These are phyloP conservation scores for Agrochola circellaris DNA, from an alignment of 2,888 invertebrate species.

Conservation along the genomic window DNA sequence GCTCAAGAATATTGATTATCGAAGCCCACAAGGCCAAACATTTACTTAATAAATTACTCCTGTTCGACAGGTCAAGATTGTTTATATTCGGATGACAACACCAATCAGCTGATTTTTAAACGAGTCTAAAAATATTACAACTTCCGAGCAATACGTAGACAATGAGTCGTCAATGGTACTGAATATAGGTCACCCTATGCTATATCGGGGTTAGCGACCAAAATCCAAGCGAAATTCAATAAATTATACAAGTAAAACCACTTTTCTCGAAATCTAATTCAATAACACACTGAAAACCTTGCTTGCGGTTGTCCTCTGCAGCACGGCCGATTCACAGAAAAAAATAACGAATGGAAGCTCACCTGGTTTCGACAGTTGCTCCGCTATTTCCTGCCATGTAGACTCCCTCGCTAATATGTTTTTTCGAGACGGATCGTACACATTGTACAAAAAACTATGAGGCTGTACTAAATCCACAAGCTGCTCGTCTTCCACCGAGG, in stretches of 20 bases:
- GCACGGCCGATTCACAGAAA: constrained; percentile 67
- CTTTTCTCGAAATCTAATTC: constrained; percentile 9
- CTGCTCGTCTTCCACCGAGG: constrained; percentile 83
- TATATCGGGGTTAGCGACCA: background rate
- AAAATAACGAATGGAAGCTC: constrained; percentile 54
- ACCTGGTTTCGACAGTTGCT: constrained; percentile 85
- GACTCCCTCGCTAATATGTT: constrained; percentile 84
- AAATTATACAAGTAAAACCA: background rate
- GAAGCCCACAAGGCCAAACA: constrained; percentile 19
- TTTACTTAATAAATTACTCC: background rate
- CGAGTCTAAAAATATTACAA: constrained; percentile 44
- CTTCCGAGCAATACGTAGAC: constrained; percentile 26
- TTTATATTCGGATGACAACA: constrained; percentile 48
- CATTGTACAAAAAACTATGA: constrained; percentile 83
- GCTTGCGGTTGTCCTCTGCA: constrained; percentile 76
- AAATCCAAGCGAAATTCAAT: constrained; percentile 1
- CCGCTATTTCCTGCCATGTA: constrained; percentile 87
- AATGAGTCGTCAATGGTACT: constrained; percentile 13
- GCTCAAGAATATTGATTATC: constrained; percentile 21
- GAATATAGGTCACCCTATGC: constrained; percentile 45
- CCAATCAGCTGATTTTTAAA: constrained; percentile 60
- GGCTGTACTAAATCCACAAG: constrained; percentile 84
- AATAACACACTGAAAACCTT: constrained; percentile 31
- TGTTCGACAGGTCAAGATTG: constrained; percentile 22
- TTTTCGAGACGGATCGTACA: constrained; percentile 83